These are phyloP conservation scores for Desoria tigrina DNA, from an alignment of 2,888 invertebrate species.

Conservation along the genomic window DNA sequence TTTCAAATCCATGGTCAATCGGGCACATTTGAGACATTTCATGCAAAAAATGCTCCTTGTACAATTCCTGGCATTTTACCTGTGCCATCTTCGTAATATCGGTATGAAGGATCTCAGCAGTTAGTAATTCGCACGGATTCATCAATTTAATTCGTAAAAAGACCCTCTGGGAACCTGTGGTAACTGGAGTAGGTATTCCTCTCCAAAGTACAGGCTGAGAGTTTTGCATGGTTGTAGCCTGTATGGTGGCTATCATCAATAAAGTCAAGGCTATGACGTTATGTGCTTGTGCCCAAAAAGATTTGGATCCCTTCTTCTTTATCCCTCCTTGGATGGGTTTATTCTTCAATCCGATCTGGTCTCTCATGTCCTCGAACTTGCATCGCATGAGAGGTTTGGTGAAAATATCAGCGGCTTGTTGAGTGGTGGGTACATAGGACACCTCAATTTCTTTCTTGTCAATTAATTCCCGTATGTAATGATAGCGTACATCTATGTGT, in stretches of 20 bases:
- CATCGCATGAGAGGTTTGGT: slow-evolving; percentile 11
- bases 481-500: slow-evolving; percentile 51
- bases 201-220: slow-evolving; percentile 14
- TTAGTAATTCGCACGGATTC: slow-evolving; percentile 5
- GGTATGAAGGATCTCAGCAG: neutral
- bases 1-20: neutral
- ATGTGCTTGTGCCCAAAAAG: neutral
- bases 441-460: slow-evolving; percentile 3
- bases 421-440: neutral
- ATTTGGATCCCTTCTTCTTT: no score
- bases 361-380: slow-evolving; percentile 1
- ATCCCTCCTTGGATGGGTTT: no score
- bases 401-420: slow-evolving; percentile 18
- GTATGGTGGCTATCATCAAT: neutral
- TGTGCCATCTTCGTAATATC: neutral
- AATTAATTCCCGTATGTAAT: slow-evolving; percentile 34
- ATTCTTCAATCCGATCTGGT: no score
- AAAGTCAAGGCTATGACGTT: neutral
- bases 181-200: neutral
- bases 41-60: neutral
- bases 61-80: slow-evolving; percentile 4
- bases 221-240: neutral
- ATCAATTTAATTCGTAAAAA: neutral
- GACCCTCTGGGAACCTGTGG: slow-evolving; percentile 7
- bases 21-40: slow-evolving; percentile 21